Evolutionary conservation across 2,888 invertebrate species (phyloP).

Genomic region (Luperina nickerlii): DNA sequence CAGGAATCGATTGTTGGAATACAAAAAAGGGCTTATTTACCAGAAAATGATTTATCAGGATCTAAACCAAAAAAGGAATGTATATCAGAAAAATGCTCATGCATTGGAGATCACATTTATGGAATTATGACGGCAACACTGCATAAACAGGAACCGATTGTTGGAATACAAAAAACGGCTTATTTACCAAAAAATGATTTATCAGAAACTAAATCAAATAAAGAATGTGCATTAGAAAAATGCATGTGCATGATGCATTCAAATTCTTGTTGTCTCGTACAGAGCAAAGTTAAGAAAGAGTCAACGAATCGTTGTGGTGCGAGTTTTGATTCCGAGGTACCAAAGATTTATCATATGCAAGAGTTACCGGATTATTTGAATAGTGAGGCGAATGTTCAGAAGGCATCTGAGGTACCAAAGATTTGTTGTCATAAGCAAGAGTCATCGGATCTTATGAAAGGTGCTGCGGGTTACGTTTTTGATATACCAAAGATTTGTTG

Average conservation of each 20-base stretch:
- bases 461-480: no score
- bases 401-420: no score
- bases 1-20: background rate
- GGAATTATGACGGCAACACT: no score
- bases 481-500: background rate
- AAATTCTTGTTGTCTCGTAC: background rate
- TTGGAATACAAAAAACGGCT: no score
- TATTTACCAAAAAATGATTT: no score
- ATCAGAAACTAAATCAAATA: background rate
- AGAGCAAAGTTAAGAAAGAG: background rate
- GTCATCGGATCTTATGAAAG: no score
- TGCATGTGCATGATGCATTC: background rate
- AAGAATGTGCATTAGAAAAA: background rate
- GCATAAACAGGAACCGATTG: no score
- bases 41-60: background rate
- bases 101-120: background rate
- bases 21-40: background rate
- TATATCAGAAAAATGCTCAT: background rate
- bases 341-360: background rate
- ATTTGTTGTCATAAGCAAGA: background rate
- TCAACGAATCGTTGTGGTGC: background rate
- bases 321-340: background rate
- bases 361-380: background rate
- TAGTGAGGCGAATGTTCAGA: background rate
- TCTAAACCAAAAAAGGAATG: background rate